Evolutionary conservation across 2,888 invertebrate species (phyloP).

Genomic region (Listrodromus nycthemerus): DNA sequence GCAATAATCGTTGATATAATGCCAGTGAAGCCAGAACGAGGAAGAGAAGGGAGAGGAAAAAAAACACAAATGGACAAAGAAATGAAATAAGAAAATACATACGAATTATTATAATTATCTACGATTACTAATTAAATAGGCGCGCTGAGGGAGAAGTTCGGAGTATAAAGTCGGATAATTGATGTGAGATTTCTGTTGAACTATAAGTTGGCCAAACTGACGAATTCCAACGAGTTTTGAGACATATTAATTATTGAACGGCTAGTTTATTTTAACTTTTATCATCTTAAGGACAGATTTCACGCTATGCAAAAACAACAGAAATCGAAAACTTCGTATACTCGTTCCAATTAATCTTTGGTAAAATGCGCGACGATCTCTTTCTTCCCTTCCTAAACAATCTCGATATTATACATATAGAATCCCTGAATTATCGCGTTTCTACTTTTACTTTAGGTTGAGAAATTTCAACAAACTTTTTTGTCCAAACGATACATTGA

Average conservation of each 20-base stretch:
- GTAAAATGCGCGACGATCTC: constrained; percentile 30
- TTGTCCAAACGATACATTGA: constrained; percentile 77
- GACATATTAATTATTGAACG: constrained; percentile 71
- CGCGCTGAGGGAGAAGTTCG: constrained; percentile 36
- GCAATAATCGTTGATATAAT: constrained; percentile 80
- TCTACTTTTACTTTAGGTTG: constrained; percentile 71
- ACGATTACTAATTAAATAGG: constrained; percentile 40
- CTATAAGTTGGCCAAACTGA: constrained; percentile 81
- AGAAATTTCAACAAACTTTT: constrained; percentile 71
- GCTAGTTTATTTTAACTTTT: constrained; percentile 67
- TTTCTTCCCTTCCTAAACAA: constrained; percentile 23
- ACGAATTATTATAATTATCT: constrained; percentile 77
- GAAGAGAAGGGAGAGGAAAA: constrained; percentile 17
- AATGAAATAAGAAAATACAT: constrained; percentile 65
- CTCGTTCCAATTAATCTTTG: constrained; percentile 48
- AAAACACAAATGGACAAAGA: constrained; percentile 60
- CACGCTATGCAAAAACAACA: constrained; percentile 8
- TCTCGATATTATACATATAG: constrained; percentile 14
- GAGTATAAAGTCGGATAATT: constrained; percentile 20
- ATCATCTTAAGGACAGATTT: constrained; percentile 73
- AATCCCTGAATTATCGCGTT: constrained; percentile 25
- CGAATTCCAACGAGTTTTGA: constrained; percentile 78
- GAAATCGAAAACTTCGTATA: constrained; percentile 23
- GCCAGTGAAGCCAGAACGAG: constrained; percentile 71
- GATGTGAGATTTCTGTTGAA: constrained; percentile 79